Evolutionary conservation across 2,797 vertebrate species (phyloP).

Genomic region (Pelochelys cantorii): DNA sequence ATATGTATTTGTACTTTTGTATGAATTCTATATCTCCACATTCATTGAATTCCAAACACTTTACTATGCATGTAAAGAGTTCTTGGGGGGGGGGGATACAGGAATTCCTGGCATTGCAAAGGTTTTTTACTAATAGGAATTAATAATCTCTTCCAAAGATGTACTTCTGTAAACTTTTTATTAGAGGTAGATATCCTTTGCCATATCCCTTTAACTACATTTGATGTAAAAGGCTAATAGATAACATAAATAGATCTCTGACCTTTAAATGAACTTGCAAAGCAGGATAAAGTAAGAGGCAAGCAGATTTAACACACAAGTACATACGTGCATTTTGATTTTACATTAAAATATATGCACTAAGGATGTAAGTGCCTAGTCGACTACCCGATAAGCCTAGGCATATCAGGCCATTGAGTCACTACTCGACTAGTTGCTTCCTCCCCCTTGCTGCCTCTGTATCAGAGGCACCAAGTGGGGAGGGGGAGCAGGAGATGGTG

Average conservation of each 20-base stretch:
- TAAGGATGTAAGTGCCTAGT: no score
- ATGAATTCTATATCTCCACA: not conserved
- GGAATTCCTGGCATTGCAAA: not conserved
- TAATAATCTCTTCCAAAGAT: not conserved
- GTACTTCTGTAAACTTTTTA: not conserved
- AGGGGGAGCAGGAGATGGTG: no score
- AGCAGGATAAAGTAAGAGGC: not conserved
- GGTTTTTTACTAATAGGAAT: not conserved
- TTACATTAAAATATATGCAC: not conserved
- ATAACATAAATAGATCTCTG: not conserved
- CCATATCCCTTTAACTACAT: not conserved
- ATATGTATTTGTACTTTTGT: not conserved
- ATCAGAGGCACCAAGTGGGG: no score
- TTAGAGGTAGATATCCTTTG: not conserved
- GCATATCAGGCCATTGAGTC: no score
- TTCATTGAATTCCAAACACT: not conserved
- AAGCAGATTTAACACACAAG: not conserved
- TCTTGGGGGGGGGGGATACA: not conserved
- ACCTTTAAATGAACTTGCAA: not conserved
- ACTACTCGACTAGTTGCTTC: no score
- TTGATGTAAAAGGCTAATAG: not conserved
- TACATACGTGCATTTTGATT: not conserved
- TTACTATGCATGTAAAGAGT: accelerated
- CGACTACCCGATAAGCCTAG: no score
- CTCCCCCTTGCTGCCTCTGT: no score